Percentiles rank a stretch among this genome's conserved stretches.
These are phyloP conservation scores for Drosophila meridiana DNA, from an alignment of 2,888 invertebrate species.

Conservation along the genomic window DNA sequence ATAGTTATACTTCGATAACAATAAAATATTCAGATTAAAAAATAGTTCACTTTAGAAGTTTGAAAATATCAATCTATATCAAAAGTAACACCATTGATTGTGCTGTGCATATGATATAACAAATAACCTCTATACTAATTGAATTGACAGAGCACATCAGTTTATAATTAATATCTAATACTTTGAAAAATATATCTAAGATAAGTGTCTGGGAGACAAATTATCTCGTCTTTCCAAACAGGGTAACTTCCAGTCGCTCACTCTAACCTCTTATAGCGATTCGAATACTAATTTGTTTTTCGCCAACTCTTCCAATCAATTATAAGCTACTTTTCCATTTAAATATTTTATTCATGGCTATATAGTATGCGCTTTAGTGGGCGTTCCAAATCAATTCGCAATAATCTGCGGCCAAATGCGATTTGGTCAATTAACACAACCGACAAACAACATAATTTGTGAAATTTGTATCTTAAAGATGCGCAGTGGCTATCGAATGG, in stretches of 20 bases:
- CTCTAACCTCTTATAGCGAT: not conserved
- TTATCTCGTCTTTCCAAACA: fast-evolving
- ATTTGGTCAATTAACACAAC: constrained; percentile 61
- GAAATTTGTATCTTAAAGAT: constrained; percentile 37
- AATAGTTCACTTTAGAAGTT: no score
- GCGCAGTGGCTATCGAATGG: not conserved
- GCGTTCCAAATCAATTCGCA: constrained; percentile 68
- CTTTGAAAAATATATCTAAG: no score
- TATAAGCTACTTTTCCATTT: constrained; percentile 16
- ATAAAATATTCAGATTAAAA: no score
- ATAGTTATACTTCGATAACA: no score
- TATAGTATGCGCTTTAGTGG: constrained; percentile 54
- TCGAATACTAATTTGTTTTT: not conserved
- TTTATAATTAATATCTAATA: no score
- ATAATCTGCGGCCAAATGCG: constrained; percentile 36
- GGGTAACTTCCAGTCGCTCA: not conserved
- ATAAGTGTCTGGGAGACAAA: no score
- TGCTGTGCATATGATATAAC: no score
- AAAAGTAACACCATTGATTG: no score
- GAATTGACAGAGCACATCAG: no score
- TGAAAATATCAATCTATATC: no score
- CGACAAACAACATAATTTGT: constrained; percentile 34
- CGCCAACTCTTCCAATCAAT: constrained; percentile 2
- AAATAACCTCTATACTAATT: no score
- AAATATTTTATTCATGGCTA: constrained; percentile 21